Base-by-base conservation (phyloP, 2,113 vertebrate species). In the Phodopus roborovskii region DNA sequence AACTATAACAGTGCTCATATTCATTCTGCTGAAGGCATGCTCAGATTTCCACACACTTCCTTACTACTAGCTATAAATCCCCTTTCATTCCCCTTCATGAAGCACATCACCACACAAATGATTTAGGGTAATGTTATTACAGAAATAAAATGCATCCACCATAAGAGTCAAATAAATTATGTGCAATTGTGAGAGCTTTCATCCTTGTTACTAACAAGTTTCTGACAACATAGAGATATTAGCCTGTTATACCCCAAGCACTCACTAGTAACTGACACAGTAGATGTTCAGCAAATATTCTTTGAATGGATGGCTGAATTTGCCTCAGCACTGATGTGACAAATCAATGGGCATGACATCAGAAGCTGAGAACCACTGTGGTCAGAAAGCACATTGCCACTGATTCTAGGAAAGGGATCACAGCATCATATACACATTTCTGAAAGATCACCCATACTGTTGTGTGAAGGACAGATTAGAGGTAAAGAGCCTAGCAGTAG, bases 101-200 rank as follows among this genome's bases (percentile, higher is more conserved):
- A 96, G 13, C 19, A 62, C 66, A 66, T 92, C 58, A 62, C 45
- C 85, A 90, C 48, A 39, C 53, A 88, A 96, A 85, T 97, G 92
- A 97, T 97, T 97, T 95, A 96, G 64, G 22, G 30, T 92, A 91
- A 92, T 90, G 75, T 93, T 97, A 84, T 88, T 94, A 48, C 42
- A 86, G 93, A 93, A 97, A 96, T 96, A 96, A 97, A 96, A 91
- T 91, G 89, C 73, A 84, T 78, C 48, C 87, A 82, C 73, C 78
- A 58, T 87, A 83, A 96, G 79, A 95, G 33, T 95, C 94, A 79
- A 96, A 58, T 81, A 95, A 96, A 95, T 94, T 91, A 96, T 22
- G 88, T 94, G 74, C 62, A 91, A 30, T 64, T 75, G 77, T 89
- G 66, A 89, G 78, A 78, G 58, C 56, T 90, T 93, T 94, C 60